Evolutionary conservation across 2,888 invertebrate genomes (phyloP).

Genomic region (Mimachlamys varia): DNA sequence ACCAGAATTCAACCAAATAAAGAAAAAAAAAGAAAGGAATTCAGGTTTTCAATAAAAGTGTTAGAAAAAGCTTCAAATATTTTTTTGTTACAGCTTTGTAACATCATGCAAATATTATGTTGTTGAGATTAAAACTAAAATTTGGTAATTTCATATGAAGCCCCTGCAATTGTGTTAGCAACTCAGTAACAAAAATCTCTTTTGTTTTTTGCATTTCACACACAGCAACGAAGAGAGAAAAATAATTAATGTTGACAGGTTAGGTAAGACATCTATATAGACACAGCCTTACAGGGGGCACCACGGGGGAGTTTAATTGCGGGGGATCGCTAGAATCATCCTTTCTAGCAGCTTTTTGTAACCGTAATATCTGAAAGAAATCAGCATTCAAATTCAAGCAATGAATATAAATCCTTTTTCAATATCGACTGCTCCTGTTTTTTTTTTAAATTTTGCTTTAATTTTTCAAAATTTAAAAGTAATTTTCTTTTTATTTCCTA

Average conservation of each 20-base stretch:
- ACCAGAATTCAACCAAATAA: no score
- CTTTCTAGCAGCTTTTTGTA: conserved; percentile 39
- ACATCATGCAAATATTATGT: no score
- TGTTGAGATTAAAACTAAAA: no score
- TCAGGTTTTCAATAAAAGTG: no score
- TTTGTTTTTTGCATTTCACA: conserved; percentile 37
- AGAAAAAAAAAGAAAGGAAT: no score
- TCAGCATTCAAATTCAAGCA: not conserved
- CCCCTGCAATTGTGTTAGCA: not conserved
- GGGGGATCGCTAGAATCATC: not conserved
- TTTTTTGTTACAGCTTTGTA: no score
- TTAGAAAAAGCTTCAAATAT: no score
- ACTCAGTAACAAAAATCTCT: no score
- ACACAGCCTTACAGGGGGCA: conserved; percentile 39
- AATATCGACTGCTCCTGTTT: not conserved
- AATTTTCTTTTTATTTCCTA: not conserved
- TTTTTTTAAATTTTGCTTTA: no score
- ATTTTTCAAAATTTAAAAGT: no score
- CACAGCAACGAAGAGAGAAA: conserved; percentile 32
- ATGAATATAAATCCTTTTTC: not conserved
- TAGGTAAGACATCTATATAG: conserved; percentile 28
- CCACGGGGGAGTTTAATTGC: conserved; percentile 5
- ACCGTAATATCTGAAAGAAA: conserved; percentile 44
- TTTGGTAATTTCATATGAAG: no score
- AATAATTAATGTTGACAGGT: not conserved